phyloP scores from a whole-genome alignment of 2,888 invertebrate genomes.

The Hydrotaea diabolus region DNA sequence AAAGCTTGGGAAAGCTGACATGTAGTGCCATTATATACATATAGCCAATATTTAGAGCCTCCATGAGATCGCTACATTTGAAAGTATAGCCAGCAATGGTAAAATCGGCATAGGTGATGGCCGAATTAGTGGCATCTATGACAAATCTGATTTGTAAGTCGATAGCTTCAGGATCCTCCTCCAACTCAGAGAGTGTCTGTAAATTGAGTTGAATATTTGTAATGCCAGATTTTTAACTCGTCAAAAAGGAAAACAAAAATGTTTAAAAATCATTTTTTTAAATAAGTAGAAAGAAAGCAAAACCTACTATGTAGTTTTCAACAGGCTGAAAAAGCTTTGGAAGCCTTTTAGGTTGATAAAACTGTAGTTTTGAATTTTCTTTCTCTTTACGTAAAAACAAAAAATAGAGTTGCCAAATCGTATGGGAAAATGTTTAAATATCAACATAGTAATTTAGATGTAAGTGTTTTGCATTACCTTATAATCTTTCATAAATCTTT shows the following conservation, averaged over 20 bases:
- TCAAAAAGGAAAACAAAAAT: too few species aligned
- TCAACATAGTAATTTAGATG: too few species aligned
- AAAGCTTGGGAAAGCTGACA: neutral
- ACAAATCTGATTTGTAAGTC: neutral
- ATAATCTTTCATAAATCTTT: neutral
- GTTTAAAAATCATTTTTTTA: too few species aligned
- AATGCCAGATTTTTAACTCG: too few species aligned
- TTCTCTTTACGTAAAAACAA: too few species aligned
- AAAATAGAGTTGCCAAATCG: too few species aligned
- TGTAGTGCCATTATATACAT: neutral
- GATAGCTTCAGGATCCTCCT: neutral
- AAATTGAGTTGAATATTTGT: neutral
- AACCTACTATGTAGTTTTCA: too few species aligned
- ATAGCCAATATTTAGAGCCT: neutral
- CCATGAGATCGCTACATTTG: neutral
- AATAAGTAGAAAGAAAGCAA: too few species aligned
- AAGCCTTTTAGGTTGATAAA: too few species aligned
- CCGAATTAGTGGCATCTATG: neutral
- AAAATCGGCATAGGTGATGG: neutral
- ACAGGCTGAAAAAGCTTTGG: too few species aligned
- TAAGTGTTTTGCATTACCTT: neutral
- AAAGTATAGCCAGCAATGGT: neutral
- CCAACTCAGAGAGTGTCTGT: neutral
- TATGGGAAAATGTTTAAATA: too few species aligned
- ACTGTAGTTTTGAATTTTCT: too few species aligned